Base-by-base conservation (phyloP, 92 coral and sea anemone species). In the Muricea muricata region DNA sequence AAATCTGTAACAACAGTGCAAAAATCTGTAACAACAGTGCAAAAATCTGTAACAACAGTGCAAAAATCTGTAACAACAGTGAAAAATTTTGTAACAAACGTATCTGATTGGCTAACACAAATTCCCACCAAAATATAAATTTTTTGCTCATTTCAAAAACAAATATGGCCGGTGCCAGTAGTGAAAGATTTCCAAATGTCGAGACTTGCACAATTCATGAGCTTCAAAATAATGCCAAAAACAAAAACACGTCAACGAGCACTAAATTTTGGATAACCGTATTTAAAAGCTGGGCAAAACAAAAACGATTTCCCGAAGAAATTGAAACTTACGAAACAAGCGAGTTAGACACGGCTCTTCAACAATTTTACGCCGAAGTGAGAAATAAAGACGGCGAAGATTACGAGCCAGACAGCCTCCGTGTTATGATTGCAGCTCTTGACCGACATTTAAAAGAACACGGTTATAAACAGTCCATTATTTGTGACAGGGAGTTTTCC, bases 321-420 rank as follows among this genome's bases (percentile, higher is more conserved):
- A 80, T 86, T n/a, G 70, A 69, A 23, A 87, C 58, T 33, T 74
- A 84, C 60, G 79, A 87, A 70, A 90, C 73, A n/a, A 25, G 33
- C 13, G 68, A 76, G n/a, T 78, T 75, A 77, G 89, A 90, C 48
- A 73, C 85, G 80, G 87, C 72, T 61, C 76, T 84, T 14, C 32
- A 76, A 37, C 40, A 55, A 71, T 78, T 89, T 79, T 89, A 78
- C 56, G 89, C 87, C 39, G 89, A 79, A 70, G 71, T 89, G 6
- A 57, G 81, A 39, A 32, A 61, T 45, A 61, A 68, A 37, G 79
- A 82, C 29, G 65, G 75, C 31, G 79, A 67, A 15, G 86, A 82
- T 12, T 82, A 82, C 63, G 79, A 82, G 21, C 86, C 86, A 13
- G 79, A 65, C 52, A 54, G 61, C 9, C 37, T 84, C 39, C 23